Conservation (phyloP, 1,140 invertebrate species). For the Lanistes nyassanus region DNA sequence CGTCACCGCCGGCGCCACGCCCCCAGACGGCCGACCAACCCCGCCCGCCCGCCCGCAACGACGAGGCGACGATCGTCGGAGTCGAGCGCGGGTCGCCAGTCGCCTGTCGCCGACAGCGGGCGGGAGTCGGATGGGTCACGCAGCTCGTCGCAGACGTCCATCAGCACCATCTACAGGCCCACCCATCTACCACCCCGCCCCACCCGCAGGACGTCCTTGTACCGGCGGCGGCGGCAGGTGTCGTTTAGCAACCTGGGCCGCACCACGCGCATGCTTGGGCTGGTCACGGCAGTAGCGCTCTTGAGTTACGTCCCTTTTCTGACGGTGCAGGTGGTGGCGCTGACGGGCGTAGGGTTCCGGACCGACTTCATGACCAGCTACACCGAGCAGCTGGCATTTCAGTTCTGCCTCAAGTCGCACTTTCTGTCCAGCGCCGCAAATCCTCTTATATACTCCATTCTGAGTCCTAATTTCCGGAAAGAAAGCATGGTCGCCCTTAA, state of each 20-base stretch:
- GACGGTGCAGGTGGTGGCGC: slow-evolving; percentile 21
- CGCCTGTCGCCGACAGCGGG: background rate
- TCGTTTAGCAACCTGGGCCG: background rate
- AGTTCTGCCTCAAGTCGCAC: slow-evolving; percentile 30
- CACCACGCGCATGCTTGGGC: slow-evolving; percentile 30
- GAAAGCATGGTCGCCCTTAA: slow-evolving; percentile 28
- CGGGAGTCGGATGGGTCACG: background rate
- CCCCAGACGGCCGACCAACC: background rate
- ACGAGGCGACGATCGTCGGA: background rate
- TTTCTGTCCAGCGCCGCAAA: slow-evolving; percentile 32
- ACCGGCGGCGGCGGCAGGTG: background rate
- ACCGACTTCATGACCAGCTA: slow-evolving; percentile 2
- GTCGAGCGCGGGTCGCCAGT: background rate
- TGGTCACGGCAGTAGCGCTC: slow-evolving; percentile 26
- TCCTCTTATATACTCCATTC: slow-evolving; percentile 32
- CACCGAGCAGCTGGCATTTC: slow-evolving; percentile 19
- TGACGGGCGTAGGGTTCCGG: slow-evolving; percentile 18
- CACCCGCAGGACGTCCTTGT: background rate
- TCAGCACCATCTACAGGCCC: slow-evolving; percentile 10
- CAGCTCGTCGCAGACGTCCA: slow-evolving; percentile 17
- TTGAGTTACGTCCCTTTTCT: slow-evolving; percentile 32
- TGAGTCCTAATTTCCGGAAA: slow-evolving; percentile 27
- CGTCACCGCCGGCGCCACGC: background rate
- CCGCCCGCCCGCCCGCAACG: no score
- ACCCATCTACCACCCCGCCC: no score